phyloP scores from a whole-genome alignment of 2,113 vertebrate species.

The Aldabrachelys gigantea region DNA sequence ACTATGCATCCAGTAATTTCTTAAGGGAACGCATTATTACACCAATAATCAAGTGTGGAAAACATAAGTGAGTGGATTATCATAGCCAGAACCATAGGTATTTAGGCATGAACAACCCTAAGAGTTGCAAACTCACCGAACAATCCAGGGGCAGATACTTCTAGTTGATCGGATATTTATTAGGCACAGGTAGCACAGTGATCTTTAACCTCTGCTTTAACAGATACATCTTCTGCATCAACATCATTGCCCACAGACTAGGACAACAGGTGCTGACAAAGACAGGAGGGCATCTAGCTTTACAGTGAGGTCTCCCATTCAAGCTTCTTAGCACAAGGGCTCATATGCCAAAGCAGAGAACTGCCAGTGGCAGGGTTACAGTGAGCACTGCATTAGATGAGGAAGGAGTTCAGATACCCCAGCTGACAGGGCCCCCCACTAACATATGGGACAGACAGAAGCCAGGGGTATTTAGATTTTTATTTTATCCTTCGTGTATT shows the following conservation, averaged over 20 bases:
- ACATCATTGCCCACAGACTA: not conserved
- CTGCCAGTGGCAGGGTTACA: not conserved
- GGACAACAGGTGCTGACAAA: not conserved
- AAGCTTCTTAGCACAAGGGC: not conserved
- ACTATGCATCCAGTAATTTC: not conserved
- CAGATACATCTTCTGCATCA: not conserved
- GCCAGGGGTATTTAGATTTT: not conserved
- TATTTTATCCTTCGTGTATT: conserved; percentile 68
- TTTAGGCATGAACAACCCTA: not conserved
- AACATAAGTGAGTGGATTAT: not conserved
- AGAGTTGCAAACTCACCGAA: not conserved
- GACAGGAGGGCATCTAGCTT: not conserved
- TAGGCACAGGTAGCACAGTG: not conserved
- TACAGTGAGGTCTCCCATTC: not conserved
- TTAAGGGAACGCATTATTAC: not conserved
- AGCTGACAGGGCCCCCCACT: not conserved
- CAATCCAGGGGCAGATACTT: not conserved
- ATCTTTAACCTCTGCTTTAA: not conserved
- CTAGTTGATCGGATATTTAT: not conserved
- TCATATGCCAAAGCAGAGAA: not conserved
- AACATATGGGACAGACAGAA: not conserved
- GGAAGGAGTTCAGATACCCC: not conserved
- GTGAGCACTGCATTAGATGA: not conserved
- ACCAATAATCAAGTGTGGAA: not conserved
- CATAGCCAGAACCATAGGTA: not conserved